Evolutionary conservation across 2,888 invertebrate species (phyloP).

Genomic region (Drosophila vallismaia): DNA sequence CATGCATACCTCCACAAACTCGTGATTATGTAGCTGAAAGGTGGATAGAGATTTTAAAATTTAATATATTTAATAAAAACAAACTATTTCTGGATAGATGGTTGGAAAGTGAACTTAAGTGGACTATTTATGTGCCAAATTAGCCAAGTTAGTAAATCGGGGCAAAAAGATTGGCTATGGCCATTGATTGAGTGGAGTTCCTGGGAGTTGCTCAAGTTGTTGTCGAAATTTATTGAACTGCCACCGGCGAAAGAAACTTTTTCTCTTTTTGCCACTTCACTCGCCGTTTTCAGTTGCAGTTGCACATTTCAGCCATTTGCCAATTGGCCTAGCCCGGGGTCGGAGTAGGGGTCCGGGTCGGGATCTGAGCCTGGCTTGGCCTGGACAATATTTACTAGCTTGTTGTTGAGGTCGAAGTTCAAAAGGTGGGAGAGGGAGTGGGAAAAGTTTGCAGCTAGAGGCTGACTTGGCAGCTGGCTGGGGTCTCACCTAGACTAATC

Average conservation of each 20-base stretch:
- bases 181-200: constrained; percentile 37
- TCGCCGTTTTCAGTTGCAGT: constrained; percentile 57
- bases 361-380: constrained; percentile 48
- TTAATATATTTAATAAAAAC: not conserved
- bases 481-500: constrained; percentile 58
- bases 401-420: constrained; percentile 59
- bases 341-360: not conserved
- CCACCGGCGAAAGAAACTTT: constrained; percentile 52
- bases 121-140: constrained; percentile 36
- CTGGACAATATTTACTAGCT: constrained; percentile 69
- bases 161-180: not conserved
- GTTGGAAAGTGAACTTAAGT: constrained; percentile 43
- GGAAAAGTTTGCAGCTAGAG: constrained; percentile 32
- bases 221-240: constrained; percentile 70
- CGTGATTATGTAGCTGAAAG: constrained; percentile 94
- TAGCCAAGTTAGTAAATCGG: constrained; percentile 34
- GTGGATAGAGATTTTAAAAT: constrained; percentile 26
- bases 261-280: constrained; percentile 15
- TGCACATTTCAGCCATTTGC: constrained; percentile 47
- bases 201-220: constrained; percentile 54
- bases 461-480: constrained; percentile 44
- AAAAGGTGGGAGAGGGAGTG: not conserved
- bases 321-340: constrained; percentile 24
- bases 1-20: constrained; percentile 97
- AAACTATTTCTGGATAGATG: constrained; percentile 4